Percentiles rank a stretch among this genome's conserved stretches.
Conservation (phyloP, 2,797 vertebrate genomes). For the Uromys caudimaculatus region DNA sequence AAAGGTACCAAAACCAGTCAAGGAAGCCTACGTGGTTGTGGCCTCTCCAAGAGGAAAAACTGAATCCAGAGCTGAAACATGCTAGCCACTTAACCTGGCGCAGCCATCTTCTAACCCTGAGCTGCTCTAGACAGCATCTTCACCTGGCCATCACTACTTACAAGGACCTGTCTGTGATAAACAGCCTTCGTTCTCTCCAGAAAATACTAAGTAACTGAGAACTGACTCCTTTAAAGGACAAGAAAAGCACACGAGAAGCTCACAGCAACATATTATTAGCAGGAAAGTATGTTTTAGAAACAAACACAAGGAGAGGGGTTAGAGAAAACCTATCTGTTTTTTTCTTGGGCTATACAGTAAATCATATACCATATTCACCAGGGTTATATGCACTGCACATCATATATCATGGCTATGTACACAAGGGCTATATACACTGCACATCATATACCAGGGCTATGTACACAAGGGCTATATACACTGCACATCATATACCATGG, state of each 20-base stretch:
- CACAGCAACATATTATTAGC: neutral
- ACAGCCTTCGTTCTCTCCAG: neutral
- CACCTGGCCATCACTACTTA: neutral
- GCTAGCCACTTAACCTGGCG: neutral
- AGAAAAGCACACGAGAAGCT: neutral
- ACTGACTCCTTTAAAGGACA: conserved; percentile 37
- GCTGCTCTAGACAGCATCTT: neutral
- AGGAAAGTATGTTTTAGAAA: neutral
- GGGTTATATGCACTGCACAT: neutral
- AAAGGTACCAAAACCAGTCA: conserved; percentile 6
- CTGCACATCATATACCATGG: neutral
- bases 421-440: neutral
- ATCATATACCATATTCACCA: neutral
- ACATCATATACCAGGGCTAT: neutral
- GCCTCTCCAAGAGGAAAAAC: neutral
- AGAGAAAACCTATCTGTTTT: neutral
- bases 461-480: neutral
- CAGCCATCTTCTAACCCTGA: neutral
- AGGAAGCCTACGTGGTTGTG: neutral
- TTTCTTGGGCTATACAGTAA: neutral
- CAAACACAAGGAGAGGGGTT: neutral
- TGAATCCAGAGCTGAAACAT: neutral
- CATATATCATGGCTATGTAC: neutral
- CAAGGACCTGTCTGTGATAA: conserved; percentile 23
- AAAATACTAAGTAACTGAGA: conserved; percentile 30